Evolutionary conservation across 2,113 vertebrate genomes (phyloP), one percentile per base, ranked within the genome.

Genomic region (Coreoperca whiteheadi): DNA sequence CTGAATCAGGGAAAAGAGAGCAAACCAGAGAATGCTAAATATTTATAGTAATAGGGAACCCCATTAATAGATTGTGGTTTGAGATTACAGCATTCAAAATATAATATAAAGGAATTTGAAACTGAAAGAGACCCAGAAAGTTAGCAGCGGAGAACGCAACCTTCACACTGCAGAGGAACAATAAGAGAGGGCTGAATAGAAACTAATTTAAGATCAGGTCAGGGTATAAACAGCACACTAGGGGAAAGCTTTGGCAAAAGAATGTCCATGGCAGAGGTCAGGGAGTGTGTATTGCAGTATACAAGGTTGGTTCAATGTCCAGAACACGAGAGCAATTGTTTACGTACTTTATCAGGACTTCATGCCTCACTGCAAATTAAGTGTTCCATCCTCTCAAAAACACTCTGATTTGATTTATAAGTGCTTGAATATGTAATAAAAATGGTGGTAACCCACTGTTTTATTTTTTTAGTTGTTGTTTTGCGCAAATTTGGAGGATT

Each of bases 251-350:
- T 74, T 81, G 77, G 80, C 5, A 0, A 90, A 84, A 56, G 46
- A 75, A 39, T 73, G 68, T 85, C 74, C 6, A 7, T 71, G 50
- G 75, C 59, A 67, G 71, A 81, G 75, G 77, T 81, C 61, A 64
- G 39, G 67, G 57, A 60, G 25, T 64, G 70, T 74, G 50, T 50
- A 53, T 76, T 64, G 56, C 57, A 18, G 30, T 25, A 25, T 30
- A 59, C 83, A 91, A 88, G 81, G 74, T 82, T 75, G 71, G 34
- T 68, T 74, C 74, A 84, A 86, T 84, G 80, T 83, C 63, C 76
- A 50, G 12, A 80, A 57, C 28, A 59, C 43, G n/a, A 43, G 23
- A 64, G 50, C 67, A 64, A 32, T 37, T 77, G 48, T 83, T 65
- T 39, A 60, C 12, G 18, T 30, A 39, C 34, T 68, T 86, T 54